phyloP scores from a whole-genome alignment of 2,113 vertebrate species.

The Cyanoderma ruficeps region DNA sequence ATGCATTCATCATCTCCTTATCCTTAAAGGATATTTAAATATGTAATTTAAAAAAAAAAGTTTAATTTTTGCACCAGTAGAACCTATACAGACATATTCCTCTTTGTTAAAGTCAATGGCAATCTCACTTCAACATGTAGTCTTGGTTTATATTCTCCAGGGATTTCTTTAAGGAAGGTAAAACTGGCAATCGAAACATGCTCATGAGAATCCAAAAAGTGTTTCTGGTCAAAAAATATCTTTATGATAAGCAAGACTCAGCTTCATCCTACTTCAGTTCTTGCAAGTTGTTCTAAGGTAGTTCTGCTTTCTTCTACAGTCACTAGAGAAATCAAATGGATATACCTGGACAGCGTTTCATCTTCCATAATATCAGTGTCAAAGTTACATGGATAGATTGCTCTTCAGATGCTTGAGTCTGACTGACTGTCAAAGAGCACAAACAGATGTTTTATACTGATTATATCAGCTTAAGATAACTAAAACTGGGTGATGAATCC shows the following conservation, averaged over 20 bases:
- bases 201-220: neutral
- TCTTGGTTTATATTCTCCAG: neutral
- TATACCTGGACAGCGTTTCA: neutral
- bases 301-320: neutral
- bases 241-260: neutral
- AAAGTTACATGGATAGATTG: neutral
- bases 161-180: neutral
- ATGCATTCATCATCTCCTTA: neutral
- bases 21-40: neutral
- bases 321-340: neutral
- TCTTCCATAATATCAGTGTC: neutral
- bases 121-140: neutral
- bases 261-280: neutral
- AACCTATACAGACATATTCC: neutral
- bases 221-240: neutral
- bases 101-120: neutral
- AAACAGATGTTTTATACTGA: neutral
- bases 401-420: neutral
- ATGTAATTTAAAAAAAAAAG: fast-evolving
- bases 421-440: neutral
- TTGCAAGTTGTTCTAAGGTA: neutral
- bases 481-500: neutral
- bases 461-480: neutral
- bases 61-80: neutral
- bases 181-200: neutral